These are phyloP conservation scores for Caenorhabditis japonica DNA, from an alignment of 2,888 invertebrate genomes.

Conservation along the genomic window DNA sequence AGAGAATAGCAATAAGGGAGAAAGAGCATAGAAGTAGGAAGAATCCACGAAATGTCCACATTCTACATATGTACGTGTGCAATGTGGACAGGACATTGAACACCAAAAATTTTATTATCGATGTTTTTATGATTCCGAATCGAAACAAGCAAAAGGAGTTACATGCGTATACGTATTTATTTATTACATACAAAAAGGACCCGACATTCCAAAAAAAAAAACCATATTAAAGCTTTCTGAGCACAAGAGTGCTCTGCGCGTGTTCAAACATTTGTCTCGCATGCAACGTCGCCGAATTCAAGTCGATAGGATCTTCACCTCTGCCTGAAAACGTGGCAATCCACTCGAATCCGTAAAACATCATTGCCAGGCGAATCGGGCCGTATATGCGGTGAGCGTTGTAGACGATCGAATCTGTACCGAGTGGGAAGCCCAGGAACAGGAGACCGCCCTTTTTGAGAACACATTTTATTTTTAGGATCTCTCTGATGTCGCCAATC, in stretches of 20 bases:
- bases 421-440: slow-evolving; percentile 49
- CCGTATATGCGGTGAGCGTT: slow-evolving; percentile 44
- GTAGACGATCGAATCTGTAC: slow-evolving; percentile 31
- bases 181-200: too few species aligned
- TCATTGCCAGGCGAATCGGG: slow-evolving; percentile 32
- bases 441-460: slow-evolving; percentile 48
- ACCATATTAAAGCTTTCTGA: slow-evolving; percentile 24
- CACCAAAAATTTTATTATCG: slow-evolving; percentile 8
- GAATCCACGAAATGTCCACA: too few species aligned
- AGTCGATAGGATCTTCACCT: slow-evolving; percentile 7
- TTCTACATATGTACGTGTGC: slow-evolving; percentile 18
- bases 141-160: background rate
- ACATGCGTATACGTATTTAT: too few species aligned
- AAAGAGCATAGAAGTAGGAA: slow-evolving; percentile 18
- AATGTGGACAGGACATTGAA: slow-evolving; percentile 1
- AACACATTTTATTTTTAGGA: slow-evolving; percentile 49
- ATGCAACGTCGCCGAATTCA: slow-evolving; percentile 5
- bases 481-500: slow-evolving; percentile 55
- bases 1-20: slow-evolving; percentile 17
- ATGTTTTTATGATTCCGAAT: slow-evolving; percentile 36
- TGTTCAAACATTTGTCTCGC: background rate
- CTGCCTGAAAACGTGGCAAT: slow-evolving; percentile 18
- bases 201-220: too few species aligned
- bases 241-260: slow-evolving; percentile 20
- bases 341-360: slow-evolving; percentile 40